A percentile compares a stretch with the other conserved stretches of the same genome.
Evolutionary conservation across 2,797 vertebrate genomes (phyloP).

Genomic region (Oryzias dopingdopingensis): DNA sequence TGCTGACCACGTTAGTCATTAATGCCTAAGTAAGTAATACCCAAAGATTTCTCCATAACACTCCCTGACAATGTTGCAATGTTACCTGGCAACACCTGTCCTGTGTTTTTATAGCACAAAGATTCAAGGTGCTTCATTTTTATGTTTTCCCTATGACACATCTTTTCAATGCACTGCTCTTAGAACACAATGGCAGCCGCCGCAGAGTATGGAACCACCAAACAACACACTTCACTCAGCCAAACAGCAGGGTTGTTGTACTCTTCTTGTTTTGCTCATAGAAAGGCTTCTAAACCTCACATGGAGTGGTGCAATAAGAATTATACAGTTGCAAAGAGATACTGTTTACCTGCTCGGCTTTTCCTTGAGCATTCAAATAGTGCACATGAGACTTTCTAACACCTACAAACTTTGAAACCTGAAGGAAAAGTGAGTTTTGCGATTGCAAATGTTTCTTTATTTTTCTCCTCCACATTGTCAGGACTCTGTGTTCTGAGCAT

Average conservation of each 20-base stretch:
- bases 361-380: too few relatives aligned
- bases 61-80: background rate
- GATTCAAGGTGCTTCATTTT: background rate
- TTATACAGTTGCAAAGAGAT: background rate
- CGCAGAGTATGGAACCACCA: background rate
- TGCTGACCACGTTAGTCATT: background rate
- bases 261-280: background rate
- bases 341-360: too few relatives aligned
- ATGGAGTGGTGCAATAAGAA: background rate
- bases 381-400: too few relatives aligned
- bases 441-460: too few relatives aligned
- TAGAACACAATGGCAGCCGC: background rate
- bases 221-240: background rate
- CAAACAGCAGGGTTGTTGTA: background rate
- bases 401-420: too few relatives aligned
- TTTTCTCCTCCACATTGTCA: too few relatives aligned
- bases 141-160: background rate
- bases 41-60: constrained; percentile 2
- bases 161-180: background rate
- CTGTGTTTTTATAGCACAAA: constrained; percentile 2
- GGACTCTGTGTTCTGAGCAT: too few relatives aligned
- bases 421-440: too few relatives aligned
- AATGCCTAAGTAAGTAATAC: constrained; percentile 1
- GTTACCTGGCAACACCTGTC: background rate
- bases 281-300: background rate